Conservation (phyloP, 2,888 invertebrate genomes). For the Hydrotaea diabolus region DNA sequence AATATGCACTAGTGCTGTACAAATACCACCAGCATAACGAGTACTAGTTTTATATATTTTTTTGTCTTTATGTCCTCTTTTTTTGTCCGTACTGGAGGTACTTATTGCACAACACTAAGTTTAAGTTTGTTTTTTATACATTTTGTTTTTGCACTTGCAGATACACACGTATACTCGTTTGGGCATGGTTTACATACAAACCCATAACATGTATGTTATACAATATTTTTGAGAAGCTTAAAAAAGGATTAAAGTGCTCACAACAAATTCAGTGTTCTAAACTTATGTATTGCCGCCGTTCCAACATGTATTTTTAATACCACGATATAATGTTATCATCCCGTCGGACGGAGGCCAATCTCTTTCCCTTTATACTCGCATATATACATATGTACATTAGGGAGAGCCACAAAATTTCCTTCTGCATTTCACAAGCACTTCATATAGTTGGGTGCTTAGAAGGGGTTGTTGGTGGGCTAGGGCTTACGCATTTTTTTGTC, state of each 20-base stretch:
- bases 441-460: too few species aligned
- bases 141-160: background rate
- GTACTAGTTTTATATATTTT: background rate
- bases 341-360: background rate
- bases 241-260: conserved; percentile 49
- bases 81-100: background rate
- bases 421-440: too few species aligned
- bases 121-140: background rate
- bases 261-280: conserved; percentile 24
- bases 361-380: background rate
- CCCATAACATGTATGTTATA: conserved; percentile 1
- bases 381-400: too few species aligned
- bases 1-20: too few species aligned
- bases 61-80: background rate
- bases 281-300: background rate
- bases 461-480: too few species aligned
- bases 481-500: too few species aligned
- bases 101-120: conserved; percentile 1
- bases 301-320: background rate
- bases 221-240: conserved; percentile 49
- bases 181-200: too few species aligned
- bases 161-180: too few species aligned
- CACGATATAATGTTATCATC: background rate
- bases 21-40: too few species aligned
- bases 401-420: too few species aligned